A percentile compares a stretch with the other conserved stretches of the same genome.
Conservation (phyloP, 2,888 invertebrate genomes). For the Eupithecia abbreviata region DNA sequence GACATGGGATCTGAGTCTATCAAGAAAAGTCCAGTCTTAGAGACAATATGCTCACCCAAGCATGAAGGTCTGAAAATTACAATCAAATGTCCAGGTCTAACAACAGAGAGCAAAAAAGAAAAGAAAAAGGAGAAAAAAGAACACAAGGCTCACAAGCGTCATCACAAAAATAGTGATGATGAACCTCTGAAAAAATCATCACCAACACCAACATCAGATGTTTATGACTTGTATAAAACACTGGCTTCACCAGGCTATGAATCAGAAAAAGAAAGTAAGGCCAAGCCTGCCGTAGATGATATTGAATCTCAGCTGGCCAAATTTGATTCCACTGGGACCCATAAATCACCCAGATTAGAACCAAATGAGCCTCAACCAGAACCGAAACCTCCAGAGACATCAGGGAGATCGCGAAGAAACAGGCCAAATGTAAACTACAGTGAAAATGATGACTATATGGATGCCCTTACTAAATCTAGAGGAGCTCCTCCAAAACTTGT, state of each 20-base stretch:
- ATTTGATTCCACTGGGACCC: conserved; percentile 62
- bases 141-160: conserved; percentile 80
- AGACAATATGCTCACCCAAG: conserved; percentile 78
- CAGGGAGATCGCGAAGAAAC: conserved; percentile 76
- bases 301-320: conserved; percentile 72
- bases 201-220: conserved; percentile 79
- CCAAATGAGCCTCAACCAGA: conserved; percentile 72
- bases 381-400: conserved; percentile 73
- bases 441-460: conserved; percentile 83
- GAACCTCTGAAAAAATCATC: conserved; percentile 74
- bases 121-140: conserved; percentile 81
- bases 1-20: conserved; percentile 70
- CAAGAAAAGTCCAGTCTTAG: conserved; percentile 74
- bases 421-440: conserved; percentile 81
- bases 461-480: conserved; percentile 66
- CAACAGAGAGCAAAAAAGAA: conserved; percentile 71
- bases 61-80: conserved; percentile 82
- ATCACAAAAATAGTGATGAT: conserved; percentile 75
- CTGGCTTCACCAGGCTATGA: conserved; percentile 77
- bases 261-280: conserved; percentile 58
- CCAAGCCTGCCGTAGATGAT: conserved; percentile 62
- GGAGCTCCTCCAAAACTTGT: conserved; percentile 63
- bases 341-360: conserved; percentile 66
- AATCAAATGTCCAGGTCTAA: conserved; percentile 74
- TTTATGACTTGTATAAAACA: conserved; percentile 80